phyloP scores from a whole-genome alignment of 2,888 invertebrate species.

The Disparrhopalites patrizii region DNA sequence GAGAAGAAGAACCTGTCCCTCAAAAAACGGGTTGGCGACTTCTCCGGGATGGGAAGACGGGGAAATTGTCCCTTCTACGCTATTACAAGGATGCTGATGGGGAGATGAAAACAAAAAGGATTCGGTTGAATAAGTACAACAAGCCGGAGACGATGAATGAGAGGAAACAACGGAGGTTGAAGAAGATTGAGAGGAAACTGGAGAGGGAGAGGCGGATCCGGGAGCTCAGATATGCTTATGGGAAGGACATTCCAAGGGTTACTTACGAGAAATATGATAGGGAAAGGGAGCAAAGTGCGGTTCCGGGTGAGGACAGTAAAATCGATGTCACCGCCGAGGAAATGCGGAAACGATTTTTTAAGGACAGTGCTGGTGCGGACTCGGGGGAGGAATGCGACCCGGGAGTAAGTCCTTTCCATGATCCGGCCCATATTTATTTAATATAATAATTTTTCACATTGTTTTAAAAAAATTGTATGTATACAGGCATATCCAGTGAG shows the following conservation, averaged over 20 bases:
- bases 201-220: slow-evolving; percentile 14
- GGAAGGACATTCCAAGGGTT: slow-evolving; percentile 15
- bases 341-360: no score
- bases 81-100: slow-evolving; percentile 1
- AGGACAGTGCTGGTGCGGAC: no score
- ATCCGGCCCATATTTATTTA: no score
- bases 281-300: not conserved
- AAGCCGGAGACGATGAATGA: slow-evolving; percentile 19
- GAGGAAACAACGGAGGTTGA: not conserved
- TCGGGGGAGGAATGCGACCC: no score
- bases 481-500: not conserved
- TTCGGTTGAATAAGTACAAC: slow-evolving; percentile 19
- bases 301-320: not conserved
- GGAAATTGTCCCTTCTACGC: slow-evolving; percentile 11
- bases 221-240: slow-evolving; percentile 12
- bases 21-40: slow-evolving; percentile 12
- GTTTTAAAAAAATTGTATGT: not conserved
- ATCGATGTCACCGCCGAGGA: no score
- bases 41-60: not conserved
- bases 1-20: not conserved
- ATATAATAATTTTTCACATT: not conserved
- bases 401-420: no score
- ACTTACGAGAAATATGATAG: slow-evolving; percentile 16
- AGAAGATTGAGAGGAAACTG: slow-evolving; percentile 5
- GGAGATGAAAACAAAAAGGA: not conserved